A percentile compares a stretch with the other conserved stretches of the same genome.
Evolutionary conservation across 2,113 vertebrate genomes (phyloP).

Genomic region (Centropristis striata): DNA sequence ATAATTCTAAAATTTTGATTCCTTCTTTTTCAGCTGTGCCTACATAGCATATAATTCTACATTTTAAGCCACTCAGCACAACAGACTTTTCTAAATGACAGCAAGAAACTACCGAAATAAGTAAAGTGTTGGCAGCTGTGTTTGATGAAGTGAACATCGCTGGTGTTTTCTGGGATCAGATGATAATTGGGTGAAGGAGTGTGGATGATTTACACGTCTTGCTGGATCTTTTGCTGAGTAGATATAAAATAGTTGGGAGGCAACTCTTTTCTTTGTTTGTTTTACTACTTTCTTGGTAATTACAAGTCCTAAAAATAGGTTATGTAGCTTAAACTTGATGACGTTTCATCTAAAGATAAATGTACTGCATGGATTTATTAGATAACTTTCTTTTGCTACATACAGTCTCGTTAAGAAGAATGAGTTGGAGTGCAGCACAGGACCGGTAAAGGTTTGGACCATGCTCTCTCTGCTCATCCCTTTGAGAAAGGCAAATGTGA

Average conservation of each 20-base stretch:
- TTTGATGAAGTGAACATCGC: constrained; percentile 17
- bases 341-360: background rate
- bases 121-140: constrained; percentile 1
- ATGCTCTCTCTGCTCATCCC: constrained; percentile 1
- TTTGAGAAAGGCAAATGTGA: constrained; percentile 55
- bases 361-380: background rate
- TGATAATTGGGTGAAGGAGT: constrained; percentile 20
- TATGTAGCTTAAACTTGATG: background rate
- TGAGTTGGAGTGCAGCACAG: background rate
- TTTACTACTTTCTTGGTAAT: background rate
- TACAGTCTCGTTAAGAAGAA: background rate
- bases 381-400: background rate
- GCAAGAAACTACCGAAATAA: background rate
- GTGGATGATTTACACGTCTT: constrained; percentile 18
- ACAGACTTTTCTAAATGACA: background rate
- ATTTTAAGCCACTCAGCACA: background rate
- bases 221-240: constrained; percentile 9
- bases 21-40: too few relatives aligned
- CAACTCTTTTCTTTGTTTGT: background rate
- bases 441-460: constrained; percentile 21
- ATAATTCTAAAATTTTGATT: too few relatives aligned
- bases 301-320: background rate
- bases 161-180: constrained; percentile 18
- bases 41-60: background rate
- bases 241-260: constrained; percentile 10